Base-by-base conservation (phyloP, 2,888 invertebrate species). In the Drosophila tripunctata region DNA sequence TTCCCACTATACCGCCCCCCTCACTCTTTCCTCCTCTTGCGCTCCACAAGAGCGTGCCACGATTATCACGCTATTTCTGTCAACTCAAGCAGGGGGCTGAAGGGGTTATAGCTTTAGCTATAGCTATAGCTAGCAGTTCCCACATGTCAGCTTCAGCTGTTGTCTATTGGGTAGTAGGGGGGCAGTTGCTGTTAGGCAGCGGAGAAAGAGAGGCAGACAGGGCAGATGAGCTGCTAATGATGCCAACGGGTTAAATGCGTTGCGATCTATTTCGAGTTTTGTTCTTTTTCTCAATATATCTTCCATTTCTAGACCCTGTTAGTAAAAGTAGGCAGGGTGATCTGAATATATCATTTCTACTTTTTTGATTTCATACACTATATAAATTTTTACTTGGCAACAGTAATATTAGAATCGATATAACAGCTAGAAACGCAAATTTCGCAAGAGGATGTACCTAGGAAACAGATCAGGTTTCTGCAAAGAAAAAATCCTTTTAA, bases 1-100 rank as follows among this genome's bases (percentile, higher is more conserved):
- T 27, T 27, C 17, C 38, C 21, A 14, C 10, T 22, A 22, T 3
- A 5, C 38, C 10, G 22, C 33, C 22, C 17, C 27, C 27, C 10
- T 15, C 33, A 14, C 17, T 15, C 27, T 2, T 6, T 6, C 24
- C 15, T 3, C 4, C 22, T 5, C n/a, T 19, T n/a, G 0, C n/a
- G 12, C 30, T 8, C 47, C 10, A 15, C 4, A 15, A 67, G 75
- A 78, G 81, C 81, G 81, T 84, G 84, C 83, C 75, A 64, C 85
- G 83, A 87, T 87, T 87, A 87, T 80, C 88, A 88, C 88, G 85
- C 88, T 85, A 87, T 87, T 87, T 87, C 83, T 82, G 88, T 80
- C 68, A 71, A 67, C 47, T 19, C 33, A 24, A 24, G 31, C 15
- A 30, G n/a, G n/a, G 35, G 6, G 5, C 3, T 2, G 7, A 12